Evolutionary conservation across 2,888 invertebrate genomes (phyloP), one percentile per base, ranked within the genome.

Genomic region (Maniola hyperantus): DNA sequence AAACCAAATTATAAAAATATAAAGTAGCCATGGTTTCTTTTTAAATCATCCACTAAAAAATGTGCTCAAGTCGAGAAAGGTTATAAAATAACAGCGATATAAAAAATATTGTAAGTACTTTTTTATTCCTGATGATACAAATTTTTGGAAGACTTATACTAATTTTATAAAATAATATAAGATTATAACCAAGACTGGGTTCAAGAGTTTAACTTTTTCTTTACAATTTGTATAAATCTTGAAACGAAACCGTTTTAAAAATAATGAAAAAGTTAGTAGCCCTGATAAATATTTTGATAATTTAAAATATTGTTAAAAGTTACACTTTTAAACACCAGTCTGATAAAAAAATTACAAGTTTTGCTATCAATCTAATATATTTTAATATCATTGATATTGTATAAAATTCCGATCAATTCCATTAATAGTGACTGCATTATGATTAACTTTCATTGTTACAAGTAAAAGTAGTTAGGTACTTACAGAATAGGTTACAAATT

Each of bases 181-280:
- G 11, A 34, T 51, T n/a, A 13, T 60, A 42, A 64, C 60, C 55
- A 71, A 79, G 84, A 78, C 77, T 79, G 81, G 82, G 86, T 80
- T 88, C 85, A 88, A 88, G 89, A 88, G 83, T 84, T 80, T 87
- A 89, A 89, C 87, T 68, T 66, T 57, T 42, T 13, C 11, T 26
- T 51, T 11, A 26, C 36, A 36, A 54, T 36, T 36, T 54, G 2
- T 54, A 6, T 34, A 15, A 36, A 15, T 34, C 34, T 54, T 54
- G 62, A 7, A n/a, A 15, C 0, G 1, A 1, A 46, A 46, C 15
- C 15, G 5, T 8, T n/a, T n/a, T 44, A 6, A n/a, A n/a, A 15
- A 6, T 46, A 6, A 46, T 15, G n/a, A 2, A 46, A 15, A 48
- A 18, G 7, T 8, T 15, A 6, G 26, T 4, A 26, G 26, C 4